Base-by-base conservation (phyloP, 1,140 invertebrate species). In the Hypothenemus hampei region DNA sequence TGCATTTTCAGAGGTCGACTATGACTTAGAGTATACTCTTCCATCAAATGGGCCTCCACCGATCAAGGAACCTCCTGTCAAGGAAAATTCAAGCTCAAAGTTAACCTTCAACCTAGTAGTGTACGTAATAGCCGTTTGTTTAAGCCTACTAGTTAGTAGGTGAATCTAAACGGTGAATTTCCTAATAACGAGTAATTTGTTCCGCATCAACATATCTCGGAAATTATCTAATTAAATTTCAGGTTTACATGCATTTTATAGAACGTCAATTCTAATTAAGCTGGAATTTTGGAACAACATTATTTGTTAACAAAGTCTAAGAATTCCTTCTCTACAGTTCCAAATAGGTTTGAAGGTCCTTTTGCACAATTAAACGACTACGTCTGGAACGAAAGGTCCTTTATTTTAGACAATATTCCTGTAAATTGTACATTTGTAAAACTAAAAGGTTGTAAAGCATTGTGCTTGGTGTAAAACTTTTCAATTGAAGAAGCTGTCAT, bases 11-110 rank as follows among this genome's bases (percentile, higher is more conserved):
- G 68, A 69, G 43, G 68, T 68, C 56, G 68, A 67, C 50, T 65
- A 69, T 55, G 66, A 68, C 35, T 55, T 50, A 11, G 68, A 70
- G 21, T 70, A 65, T 58, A 69, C 65, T 35, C 62, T 70, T 16
- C 62, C 68, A 10, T 69, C 68, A 18, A 66, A 68, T 44, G 62
- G 65, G 2, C 66, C 68, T 19, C 63, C 67, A 7, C 66, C 65
- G 10, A 65, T 69, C 31, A 64, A 62, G 31, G 65, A 69, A 37
- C 66, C 66, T 22, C 67, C 67, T 40, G 21, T 55, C 2, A 39
- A 22, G 40, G 41, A 35, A 29, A 24, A 31, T 13, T 18, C 43
- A 10, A 16, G 19, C n/a, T 24, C 50, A 23, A 35, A 22, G 3
- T 6, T 23, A 20, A 21, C 10, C 16, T 48, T 36, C 16, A 15